phyloP scores from a whole-genome alignment of 2,797 vertebrate genomes.

The Staurois parvus region DNA sequence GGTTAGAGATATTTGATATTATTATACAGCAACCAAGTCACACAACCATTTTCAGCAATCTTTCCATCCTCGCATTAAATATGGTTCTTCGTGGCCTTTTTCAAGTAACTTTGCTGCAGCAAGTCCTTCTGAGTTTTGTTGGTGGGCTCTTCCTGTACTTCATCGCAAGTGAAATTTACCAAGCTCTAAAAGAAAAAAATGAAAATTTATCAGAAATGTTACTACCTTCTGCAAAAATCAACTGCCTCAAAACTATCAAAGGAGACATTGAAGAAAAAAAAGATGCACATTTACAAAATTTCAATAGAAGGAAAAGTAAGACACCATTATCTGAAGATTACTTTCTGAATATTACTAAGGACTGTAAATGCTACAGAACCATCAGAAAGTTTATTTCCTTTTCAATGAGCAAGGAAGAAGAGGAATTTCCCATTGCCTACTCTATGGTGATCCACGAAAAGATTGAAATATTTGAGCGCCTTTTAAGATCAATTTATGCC shows the following conservation, averaged over 20 bases:
- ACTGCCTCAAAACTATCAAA: too few species aligned
- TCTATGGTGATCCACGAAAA: constrained; percentile 88
- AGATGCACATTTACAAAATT: too few species aligned
- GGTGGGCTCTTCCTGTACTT: neutral
- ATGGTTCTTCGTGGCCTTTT: neutral
- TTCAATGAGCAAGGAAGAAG: constrained; percentile 79
- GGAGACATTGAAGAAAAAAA: too few species aligned
- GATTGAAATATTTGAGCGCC: constrained; percentile 86
- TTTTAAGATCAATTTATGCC: constrained; percentile 80
- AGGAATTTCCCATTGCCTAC: constrained; percentile 83
- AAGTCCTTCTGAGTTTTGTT: neutral
- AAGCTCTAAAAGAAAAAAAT: too few species aligned
- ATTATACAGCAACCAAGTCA: neutral
- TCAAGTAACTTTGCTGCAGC: neutral
- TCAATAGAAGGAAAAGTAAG: too few species aligned
- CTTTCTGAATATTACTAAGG: constrained; percentile 65
- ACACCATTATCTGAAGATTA: too few species aligned
- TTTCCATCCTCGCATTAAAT: neutral
- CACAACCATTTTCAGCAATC: neutral
- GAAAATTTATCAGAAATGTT: too few species aligned
- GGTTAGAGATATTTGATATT: neutral
- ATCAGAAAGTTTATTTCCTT: constrained; percentile 74
- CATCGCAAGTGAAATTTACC: too few species aligned
- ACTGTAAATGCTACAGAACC: constrained; percentile 75
- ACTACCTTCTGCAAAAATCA: too few species aligned